Base-by-base conservation (phyloP, 1,140 invertebrate species). In the Riptortus pedestris region DNA sequence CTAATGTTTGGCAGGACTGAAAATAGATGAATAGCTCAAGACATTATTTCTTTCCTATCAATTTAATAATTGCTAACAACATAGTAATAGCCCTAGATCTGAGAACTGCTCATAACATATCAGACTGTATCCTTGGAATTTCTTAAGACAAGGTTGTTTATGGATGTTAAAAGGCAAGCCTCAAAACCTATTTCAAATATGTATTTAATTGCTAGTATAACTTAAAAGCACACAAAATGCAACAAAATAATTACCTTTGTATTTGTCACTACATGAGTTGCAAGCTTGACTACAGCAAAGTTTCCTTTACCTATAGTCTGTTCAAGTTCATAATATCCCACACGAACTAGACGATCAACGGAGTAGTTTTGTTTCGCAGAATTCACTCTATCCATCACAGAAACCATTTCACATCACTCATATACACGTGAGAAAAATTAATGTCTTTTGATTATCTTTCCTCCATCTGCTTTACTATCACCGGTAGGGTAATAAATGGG, bases 271-370 rank as follows among this genome's bases (percentile, higher is more conserved):
- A 92, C 85, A 81, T 99, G 96, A 76, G 89, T 88, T 70, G 93
- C 96, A 77, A 96, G 83, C 81, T 98, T 98, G 68, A 99, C 96
- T 72, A 98, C 91, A 65, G 96, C 94, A 81, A 98, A 98, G 81
- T 98, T 98, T 65, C 96, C 96, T 79, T 97, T 98, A 70, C 96
- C 91, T 72, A 98, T 97, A 65, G 93, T 98, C 73, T 87, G 84
- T 74, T 94, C 91, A 72, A 98, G 86, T 77, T 96, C 91, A 76
- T 98, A 98, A 81, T 95, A 95, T 71, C 95, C 95, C 71, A 98
- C 91, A 71, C 91, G 83, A 72, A 95, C 90, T 63, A 90, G 82
- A 75, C 85, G 86, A 75, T 88, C 87, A 68, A 79, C 77, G 69
- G 75, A 74, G 70, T 75, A 77, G 71, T 78, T 73, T 68, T 77